Percentiles rank a stretch among this genome's conserved stretches.
phyloP scores from a whole-genome alignment of 2,113 vertebrate species.

The Ptychochromis oligacanthus region DNA sequence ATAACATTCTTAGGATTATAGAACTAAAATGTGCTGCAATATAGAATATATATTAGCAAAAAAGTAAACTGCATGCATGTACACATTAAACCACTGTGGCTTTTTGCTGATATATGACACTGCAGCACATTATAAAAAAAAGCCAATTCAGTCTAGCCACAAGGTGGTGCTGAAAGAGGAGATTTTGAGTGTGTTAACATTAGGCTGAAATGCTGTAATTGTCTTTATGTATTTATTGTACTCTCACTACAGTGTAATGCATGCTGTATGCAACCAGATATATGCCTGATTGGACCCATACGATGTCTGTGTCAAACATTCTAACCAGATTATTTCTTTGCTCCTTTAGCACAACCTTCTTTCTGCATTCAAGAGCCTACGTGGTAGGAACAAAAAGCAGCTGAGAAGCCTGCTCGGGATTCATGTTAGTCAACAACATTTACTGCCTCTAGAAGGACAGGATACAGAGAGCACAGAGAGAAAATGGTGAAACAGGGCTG shows the following conservation, averaged over 20 bases:
- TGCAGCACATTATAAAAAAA: slow-evolving; percentile 12
- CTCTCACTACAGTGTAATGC: slow-evolving; percentile 31
- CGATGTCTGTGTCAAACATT: slow-evolving; percentile 27
- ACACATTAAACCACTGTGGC: not conserved
- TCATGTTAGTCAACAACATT: slow-evolving; percentile 71
- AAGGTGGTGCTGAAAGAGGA: slow-evolving; percentile 82
- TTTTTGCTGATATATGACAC: slow-evolving; percentile 6
- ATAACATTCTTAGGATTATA: not conserved
- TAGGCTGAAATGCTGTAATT: slow-evolving; percentile 31
- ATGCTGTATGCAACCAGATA: slow-evolving; percentile 28
- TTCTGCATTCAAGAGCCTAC: slow-evolving; percentile 41
- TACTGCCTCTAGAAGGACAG: slow-evolving; percentile 76
- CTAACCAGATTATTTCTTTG: slow-evolving; percentile 39
- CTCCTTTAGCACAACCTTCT: slow-evolving; percentile 30
- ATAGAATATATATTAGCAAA: not conserved
- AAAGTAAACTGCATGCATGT: not conserved
- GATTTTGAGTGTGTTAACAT: slow-evolving; percentile 65
- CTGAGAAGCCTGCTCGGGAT: slow-evolving; percentile 35
- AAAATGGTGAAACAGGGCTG: slow-evolving; percentile 70
- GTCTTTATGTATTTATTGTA: slow-evolving; percentile 36
- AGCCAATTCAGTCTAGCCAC: slow-evolving; percentile 60
- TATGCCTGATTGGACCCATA: slow-evolving; percentile 33
- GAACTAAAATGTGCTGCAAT: not conserved
- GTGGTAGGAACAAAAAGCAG: slow-evolving; percentile 64
- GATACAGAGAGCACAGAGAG: slow-evolving; percentile 69